These are phyloP conservation scores for Gorsachius magnificus DNA, from an alignment of 2,797 vertebrate genomes.

Conservation along the genomic window DNA sequence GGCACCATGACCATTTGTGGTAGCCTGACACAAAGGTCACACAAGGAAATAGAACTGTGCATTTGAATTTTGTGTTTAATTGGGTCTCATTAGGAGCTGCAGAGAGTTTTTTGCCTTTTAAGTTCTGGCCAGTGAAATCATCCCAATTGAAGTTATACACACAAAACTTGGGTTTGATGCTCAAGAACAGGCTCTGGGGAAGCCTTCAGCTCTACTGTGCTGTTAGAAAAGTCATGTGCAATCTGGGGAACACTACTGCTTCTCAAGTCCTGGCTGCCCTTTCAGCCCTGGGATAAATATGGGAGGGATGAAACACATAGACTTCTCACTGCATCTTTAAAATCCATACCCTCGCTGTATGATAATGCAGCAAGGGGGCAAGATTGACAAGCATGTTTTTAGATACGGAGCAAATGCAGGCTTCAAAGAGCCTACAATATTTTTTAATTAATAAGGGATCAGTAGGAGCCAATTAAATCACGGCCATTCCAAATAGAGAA, in stretches of 20 bases:
- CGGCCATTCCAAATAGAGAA: not conserved
- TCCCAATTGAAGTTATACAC: not conserved
- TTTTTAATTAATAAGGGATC: constrained; percentile 54
- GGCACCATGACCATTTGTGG: not conserved
- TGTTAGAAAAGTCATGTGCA: not conserved
- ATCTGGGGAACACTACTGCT: not conserved
- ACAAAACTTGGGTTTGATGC: not conserved
- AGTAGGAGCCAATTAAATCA: constrained; percentile 47
- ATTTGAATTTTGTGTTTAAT: constrained; percentile 38
- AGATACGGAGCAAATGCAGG: not conserved
- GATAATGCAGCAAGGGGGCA: not conserved
- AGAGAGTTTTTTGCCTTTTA: not conserved
- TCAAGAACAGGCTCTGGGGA: not conserved
- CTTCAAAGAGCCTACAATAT: constrained; percentile 31
- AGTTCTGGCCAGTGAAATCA: not conserved
- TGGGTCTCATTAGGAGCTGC: not conserved
- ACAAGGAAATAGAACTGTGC: not conserved
- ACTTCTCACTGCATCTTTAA: not conserved
- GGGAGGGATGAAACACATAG: not conserved
- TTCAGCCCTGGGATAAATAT: not conserved
- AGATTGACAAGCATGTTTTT: constrained; percentile 7
- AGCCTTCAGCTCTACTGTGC: not conserved
- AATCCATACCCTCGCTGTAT: not conserved
- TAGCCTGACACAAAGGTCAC: not conserved
- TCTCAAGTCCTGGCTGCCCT: not conserved